Base-by-base conservation (phyloP, 2,888 invertebrate species). In the Seladonia tumulorum region DNA sequence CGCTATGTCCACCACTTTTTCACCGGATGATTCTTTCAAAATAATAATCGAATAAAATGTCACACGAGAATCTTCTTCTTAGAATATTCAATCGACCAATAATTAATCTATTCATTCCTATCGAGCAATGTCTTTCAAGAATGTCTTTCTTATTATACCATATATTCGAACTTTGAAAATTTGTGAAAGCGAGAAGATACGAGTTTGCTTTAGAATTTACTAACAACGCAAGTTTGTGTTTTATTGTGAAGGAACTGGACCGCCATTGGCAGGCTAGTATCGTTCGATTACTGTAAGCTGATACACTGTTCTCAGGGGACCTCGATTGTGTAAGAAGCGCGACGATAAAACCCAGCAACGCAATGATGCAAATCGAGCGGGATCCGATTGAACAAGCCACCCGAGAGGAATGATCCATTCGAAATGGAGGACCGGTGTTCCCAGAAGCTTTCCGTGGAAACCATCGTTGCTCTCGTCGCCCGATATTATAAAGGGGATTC, bases 361-460 rank as follows among this genome's bases (percentile, higher is more conserved):
- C 39, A 18, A 39, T 10, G 39, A 12, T 22, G 39, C 12, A 68
- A 68, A 68, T 39, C 22, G 39, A 68, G 22, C 39, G 12, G 39
- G n/a, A 68, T 39, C 39, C 29, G 39, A 68, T 68, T n/a, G 39
- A 42, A 14, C 39, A 29, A 35, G 66, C 22, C 35, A 35, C 39
- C 39, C n/a, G 2, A 39, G 42, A 66, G 53, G 72, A 79, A 79
- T 29, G 79, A 79, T 79, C 42, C 42, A 79, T 79, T 66, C 39
- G 39, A 49, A n/a, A 70, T 45, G 29, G 53, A 45, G 42, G 53
- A 70, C 45, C 76, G 39, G 39, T 68, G 39, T 68, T 68, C 39
- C 68, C 22, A 42, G 39, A 68, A 68, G 68, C 68, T 68, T 22
- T 2, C 39, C 68, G 39, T 12, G 10, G 68, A n/a, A 10, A 2